phyloP scores from a whole-genome alignment of 2,888 invertebrate genomes.

The Nezara viridula region DNA sequence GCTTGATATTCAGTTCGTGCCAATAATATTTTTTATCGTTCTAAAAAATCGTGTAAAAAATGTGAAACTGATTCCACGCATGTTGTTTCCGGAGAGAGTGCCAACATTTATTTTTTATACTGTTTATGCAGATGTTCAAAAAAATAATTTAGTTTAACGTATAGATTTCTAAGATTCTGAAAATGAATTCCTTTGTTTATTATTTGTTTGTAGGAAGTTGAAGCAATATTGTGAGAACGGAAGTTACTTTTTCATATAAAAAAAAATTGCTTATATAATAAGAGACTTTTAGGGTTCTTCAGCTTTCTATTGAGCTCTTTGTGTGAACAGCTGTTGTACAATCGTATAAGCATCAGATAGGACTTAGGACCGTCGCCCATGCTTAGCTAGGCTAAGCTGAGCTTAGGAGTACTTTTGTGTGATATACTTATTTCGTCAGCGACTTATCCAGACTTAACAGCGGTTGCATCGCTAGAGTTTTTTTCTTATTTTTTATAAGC shows the following conservation, averaged over 20 bases:
- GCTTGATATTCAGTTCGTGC: no score
- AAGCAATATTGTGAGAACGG: neutral
- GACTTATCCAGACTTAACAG: neutral
- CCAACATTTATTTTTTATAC: neutral
- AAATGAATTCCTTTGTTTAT: neutral
- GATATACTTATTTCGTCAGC: neutral
- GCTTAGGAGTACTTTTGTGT: neutral
- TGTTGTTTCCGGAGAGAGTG: neutral
- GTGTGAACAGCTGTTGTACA: conserved; percentile 11
- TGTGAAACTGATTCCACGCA: neutral
- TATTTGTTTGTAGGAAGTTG: neutral
- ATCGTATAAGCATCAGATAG: neutral
- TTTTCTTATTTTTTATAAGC: neutral
- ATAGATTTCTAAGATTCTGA: neutral
- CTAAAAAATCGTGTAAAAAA: no score
- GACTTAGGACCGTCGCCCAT: neutral
- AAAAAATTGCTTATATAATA: neutral
- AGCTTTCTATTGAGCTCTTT: neutral
- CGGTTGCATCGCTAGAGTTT: neutral
- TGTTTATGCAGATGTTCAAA: neutral
- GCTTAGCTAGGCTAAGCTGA: neutral
- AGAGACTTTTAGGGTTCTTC: neutral
- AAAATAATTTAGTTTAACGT: neutral
- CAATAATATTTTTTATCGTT: no score
- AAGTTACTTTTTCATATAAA: neutral